A percentile compares a stretch with the other conserved stretches of the same genome.
Evolutionary conservation across 2,888 invertebrate species (phyloP).

Genomic region (Acheta domesticus): DNA sequence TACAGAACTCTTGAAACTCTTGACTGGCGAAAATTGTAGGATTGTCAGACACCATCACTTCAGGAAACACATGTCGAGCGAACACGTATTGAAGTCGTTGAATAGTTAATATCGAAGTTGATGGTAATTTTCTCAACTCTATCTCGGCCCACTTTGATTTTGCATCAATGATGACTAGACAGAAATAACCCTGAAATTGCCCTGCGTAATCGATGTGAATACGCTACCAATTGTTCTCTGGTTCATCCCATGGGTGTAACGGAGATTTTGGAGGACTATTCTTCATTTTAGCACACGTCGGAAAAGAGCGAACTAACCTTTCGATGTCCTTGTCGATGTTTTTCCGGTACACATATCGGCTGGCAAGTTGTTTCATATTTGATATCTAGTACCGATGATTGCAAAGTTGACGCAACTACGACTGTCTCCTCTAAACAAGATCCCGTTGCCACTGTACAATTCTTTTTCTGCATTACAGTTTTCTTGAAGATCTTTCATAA

Average conservation of each 20-base stretch:
- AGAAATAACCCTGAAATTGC: constrained; percentile 35
- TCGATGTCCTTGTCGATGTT: constrained; percentile 40
- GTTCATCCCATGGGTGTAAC: constrained; percentile 40
- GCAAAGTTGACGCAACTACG: too few species aligned
- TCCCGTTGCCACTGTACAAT: too few species aligned
- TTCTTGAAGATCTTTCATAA: not conserved
- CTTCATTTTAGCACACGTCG: constrained; percentile 39
- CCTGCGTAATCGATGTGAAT: constrained; percentile 37
- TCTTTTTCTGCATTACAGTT: too few species aligned
- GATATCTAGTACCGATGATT: too few species aligned
- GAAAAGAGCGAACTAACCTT: constrained; percentile 37
- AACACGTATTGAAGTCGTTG: constrained; percentile 38
- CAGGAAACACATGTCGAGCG: constrained; percentile 39
- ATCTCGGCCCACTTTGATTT: too few species aligned
- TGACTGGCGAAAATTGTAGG: constrained; percentile 39
- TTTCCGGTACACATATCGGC: too few species aligned
- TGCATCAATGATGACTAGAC: constrained; percentile 39
- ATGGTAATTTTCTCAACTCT: constrained; percentile 32
- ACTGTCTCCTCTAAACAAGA: too few species aligned
- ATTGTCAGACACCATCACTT: too few species aligned
- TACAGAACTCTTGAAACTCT: too few species aligned
- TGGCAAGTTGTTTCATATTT: too few species aligned
- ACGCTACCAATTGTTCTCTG: too few species aligned
- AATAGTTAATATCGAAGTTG: constrained; percentile 38
- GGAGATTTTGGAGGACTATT: too few species aligned